Evolutionary conservation across 2,797 vertebrate genomes (phyloP), one percentile per base, ranked within the genome.

Genomic region (Centropyge bicolor): DNA sequence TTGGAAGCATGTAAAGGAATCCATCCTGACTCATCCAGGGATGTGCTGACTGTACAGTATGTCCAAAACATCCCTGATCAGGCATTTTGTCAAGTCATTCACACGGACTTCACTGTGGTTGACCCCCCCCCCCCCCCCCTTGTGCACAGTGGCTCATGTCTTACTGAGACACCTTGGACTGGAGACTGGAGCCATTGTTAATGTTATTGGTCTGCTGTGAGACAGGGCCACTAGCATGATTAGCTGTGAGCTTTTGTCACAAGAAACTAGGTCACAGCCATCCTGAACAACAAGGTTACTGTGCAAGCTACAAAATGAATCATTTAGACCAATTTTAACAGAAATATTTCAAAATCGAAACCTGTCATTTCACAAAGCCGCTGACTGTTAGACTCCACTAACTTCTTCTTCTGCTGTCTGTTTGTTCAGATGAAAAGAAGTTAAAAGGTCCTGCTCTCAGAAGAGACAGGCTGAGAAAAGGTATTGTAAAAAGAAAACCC

Each of bases 351-450:
- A 40, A 9, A 66, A 35, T 3, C 1, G 38, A 5, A 16, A 6
- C 19, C 9, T 13, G 16, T 24, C 3, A 31, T 45, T 45, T 45
- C 11, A 35, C 4, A 38, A 2, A 4, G 64, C 20, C 40, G 65
- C 8, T 13, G 64, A 66, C 12, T 36, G 4, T 24, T n/a, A 5
- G 17, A 20, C 9, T 22, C 20, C 41, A 40, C 40, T 12, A 5
- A 46, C 38, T 8, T 5, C 2, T 8, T 5, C 2, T 62, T 72
- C 12, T 60, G 40, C 11, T 70, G 55, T 87, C 3, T 88, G 62
- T 82, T 11, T 76, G 76, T 55, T 73, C 74, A 92, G 87, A 86
- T 63, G 87, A 88, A 5, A 82, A 69, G 74, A 78, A 56, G 66
- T 22, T 83, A 4, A 81, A 64, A 74, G 70, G 17, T 54, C 24